Evolutionary conservation across 2,888 invertebrate species (phyloP), one percentile per base, ranked within the genome.

Genomic region (Drosophila lacicola): DNA sequence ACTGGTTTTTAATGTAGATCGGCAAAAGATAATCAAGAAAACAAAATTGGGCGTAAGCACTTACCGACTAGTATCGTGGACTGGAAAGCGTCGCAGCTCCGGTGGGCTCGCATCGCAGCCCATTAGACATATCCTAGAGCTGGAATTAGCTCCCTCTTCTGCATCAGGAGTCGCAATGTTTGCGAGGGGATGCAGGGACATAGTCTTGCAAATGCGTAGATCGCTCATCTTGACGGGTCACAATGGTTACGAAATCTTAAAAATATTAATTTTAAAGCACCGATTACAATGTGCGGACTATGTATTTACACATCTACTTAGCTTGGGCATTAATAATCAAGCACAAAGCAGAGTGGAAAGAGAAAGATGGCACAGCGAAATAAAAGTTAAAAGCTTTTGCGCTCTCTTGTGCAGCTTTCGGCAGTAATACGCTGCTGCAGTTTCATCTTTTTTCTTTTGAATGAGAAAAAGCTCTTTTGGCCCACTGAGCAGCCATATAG

Each of bases 31-130:
- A 37, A 34, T 34, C 51, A 45, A 53, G 14, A 10, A 60, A 57
- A 50, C 42, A 17, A 44, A 56, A 51, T 74, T 72, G 50, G 33
- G 29, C 21, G 17, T 39, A 21, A 33, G 8, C 49, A 69, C 90
- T 82, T 45, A 90, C 90, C 90, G 88, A 58, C 73, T 70, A 11
- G 49, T 49, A 75, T 90, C 91, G 47, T 91, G 84, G 6, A 90
- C 75, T 55, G 90, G 90, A 64, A 90, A 91, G 4, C 90, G 90
- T 37, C 90, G 89, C 65, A 90, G 68, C 49, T 89, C 90, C 39
- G 74, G 51, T 36, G 82, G 72, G 50, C 64, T 81, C 29, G 70
- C 88, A 39, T 50, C 64, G 56, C 90, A 90, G 36, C 90, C 91
- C 77, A 88, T 88, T 29, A 90, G 72, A 56, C 90, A 90, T 5